Conservation (phyloP, 2,797 vertebrate species). For the Coccyzus lansbergi region DNA sequence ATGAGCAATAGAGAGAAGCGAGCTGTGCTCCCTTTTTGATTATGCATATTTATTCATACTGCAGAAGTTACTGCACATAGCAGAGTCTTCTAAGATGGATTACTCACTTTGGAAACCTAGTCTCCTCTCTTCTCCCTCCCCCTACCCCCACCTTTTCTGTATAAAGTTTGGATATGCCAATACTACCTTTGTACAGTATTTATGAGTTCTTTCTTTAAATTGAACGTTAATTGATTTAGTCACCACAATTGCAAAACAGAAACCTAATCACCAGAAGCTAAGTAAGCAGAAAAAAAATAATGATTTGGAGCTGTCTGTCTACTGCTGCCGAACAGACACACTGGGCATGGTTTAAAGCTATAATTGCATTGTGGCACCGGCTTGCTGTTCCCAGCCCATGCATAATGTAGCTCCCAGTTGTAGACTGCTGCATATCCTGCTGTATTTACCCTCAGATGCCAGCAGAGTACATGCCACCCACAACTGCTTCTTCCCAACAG, state of each 20-base stretch:
- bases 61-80: constrained; percentile 54
- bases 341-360: constrained; percentile 50
- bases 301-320: constrained; percentile 50
- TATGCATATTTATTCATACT: constrained; percentile 78
- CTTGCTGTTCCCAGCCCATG: constrained; percentile 61
- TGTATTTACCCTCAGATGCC: constrained; percentile 58
- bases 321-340: constrained; percentile 25
- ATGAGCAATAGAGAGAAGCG: constrained; percentile 64
- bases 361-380: constrained; percentile 68
- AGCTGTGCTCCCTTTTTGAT: constrained; percentile 68
- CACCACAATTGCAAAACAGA: constrained; percentile 68
- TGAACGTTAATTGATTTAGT: constrained; percentile 75
- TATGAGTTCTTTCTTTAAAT: constrained; percentile 76
- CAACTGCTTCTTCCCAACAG: constrained; percentile 42
- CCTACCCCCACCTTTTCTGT: background rate
- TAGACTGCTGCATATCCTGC: constrained; percentile 67
- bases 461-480: constrained; percentile 53
- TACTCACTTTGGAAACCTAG: constrained; percentile 59
- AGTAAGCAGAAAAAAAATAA: constrained; percentile 69
- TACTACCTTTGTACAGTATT: constrained; percentile 71
- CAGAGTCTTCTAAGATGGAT: constrained; percentile 67
- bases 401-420: constrained; percentile 66
- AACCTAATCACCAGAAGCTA: constrained; percentile 69
- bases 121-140: background rate
- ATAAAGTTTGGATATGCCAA: constrained; percentile 69